Conservation (phyloP, 2,113 vertebrate genomes). For the Silurus glanis region DNA sequence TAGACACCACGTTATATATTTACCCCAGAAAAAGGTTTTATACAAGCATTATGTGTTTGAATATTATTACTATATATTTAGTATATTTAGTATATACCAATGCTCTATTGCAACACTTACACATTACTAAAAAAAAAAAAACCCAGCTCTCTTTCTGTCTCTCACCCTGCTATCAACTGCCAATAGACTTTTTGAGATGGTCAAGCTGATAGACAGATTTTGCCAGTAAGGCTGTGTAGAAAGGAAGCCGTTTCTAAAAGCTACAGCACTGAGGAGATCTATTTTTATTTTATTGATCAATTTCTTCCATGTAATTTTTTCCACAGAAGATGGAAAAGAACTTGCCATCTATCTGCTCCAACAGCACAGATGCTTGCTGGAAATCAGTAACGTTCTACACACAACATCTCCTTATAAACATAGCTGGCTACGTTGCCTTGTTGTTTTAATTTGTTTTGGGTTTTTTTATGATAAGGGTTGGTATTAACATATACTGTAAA, state of each 20-base stretch:
- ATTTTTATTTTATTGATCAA: neutral
- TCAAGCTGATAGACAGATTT: neutral
- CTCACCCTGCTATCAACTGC: neutral
- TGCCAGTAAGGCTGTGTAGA: neutral
- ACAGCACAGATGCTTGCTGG: neutral
- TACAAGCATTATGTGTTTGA: neutral
- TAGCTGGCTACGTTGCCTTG: neutral
- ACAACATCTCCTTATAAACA: neutral
- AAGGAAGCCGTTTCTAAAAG: neutral
- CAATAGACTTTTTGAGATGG: neutral
- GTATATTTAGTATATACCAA: too few species aligned
- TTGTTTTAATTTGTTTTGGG: neutral
- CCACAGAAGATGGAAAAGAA: neutral
- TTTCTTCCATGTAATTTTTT: neutral
- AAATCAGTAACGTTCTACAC: neutral
- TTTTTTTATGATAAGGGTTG: neutral
- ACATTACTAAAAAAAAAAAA: neutral
- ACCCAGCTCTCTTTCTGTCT: neutral
- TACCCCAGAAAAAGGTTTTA: neutral
- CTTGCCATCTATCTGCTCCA: neutral
- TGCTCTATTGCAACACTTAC: neutral
- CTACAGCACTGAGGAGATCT: neutral
- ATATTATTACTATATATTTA: neutral
- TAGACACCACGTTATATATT: neutral
- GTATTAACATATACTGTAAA: neutral